A percentile compares a stretch with the other conserved stretches of the same genome.
phyloP scores from a whole-genome alignment of 1,140 invertebrate species.

The Dinoponera quadriceps region DNA sequence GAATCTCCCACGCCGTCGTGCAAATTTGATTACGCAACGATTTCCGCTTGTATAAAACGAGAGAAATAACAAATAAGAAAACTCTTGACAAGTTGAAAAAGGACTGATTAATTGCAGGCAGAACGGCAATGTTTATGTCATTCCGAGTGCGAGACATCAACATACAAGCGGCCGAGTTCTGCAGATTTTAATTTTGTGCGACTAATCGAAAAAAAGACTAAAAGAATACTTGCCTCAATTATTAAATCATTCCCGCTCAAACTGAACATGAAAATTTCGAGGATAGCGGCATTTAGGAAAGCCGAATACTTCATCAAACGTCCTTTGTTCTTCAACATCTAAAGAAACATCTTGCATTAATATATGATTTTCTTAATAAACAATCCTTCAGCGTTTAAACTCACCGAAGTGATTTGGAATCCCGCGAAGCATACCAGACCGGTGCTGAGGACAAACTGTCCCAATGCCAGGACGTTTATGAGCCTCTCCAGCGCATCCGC shows the following conservation, averaged over 20 bases:
- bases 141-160: too few relatives aligned
- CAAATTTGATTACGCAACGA: too few relatives aligned
- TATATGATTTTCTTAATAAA: constrained; percentile 9
- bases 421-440: constrained; percentile 76
- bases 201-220: neutral
- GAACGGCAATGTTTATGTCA: too few relatives aligned
- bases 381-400: constrained; percentile 43
- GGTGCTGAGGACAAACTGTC: constrained; percentile 75
- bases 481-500: constrained; percentile 77
- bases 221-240: constrained; percentile 66
- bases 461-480: constrained; percentile 77
- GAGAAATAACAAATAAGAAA: too few relatives aligned
- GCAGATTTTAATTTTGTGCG: neutral
- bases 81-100: too few relatives aligned
- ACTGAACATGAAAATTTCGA: constrained; percentile 80
- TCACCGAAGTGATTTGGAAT: constrained; percentile 78
- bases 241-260: constrained; percentile 76
- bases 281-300: constrained; percentile 73
- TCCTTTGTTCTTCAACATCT: constrained; percentile 74
- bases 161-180: neutral
- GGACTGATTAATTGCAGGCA: too few relatives aligned
- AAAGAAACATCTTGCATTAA: constrained; percentile 43
- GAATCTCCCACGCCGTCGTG: too few relatives aligned
- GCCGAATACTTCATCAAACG: constrained; percentile 68
- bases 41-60: neutral